A percentile compares a stretch with the other conserved stretches of the same genome.
These are phyloP conservation scores for Volucella inflata DNA, from an alignment of 2,888 invertebrate species.

Conservation along the genomic window DNA sequence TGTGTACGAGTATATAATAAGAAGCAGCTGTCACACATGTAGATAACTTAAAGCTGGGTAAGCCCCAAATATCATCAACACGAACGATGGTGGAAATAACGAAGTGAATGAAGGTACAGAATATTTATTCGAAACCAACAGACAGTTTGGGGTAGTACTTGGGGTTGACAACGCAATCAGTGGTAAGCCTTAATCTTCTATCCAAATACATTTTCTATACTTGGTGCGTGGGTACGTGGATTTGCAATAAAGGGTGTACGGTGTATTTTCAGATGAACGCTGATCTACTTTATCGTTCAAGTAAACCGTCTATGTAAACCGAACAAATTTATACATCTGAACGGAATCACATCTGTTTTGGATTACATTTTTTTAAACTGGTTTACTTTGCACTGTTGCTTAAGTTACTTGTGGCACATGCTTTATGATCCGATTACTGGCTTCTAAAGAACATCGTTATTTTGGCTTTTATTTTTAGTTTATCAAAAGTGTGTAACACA, in stretches of 20 bases:
- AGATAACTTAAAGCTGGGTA: constrained; percentile 22
- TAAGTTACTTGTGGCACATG: constrained; percentile 17
- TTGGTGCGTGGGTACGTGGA: constrained; percentile 7
- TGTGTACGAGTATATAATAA: constrained; percentile 37
- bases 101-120: constrained; percentile 4
- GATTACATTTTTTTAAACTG: constrained; percentile 13
- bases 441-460: constrained; percentile 50
- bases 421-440: constrained; percentile 65
- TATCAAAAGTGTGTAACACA: constrained; percentile 13
- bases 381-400: constrained; percentile 11
- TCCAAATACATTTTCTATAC: constrained; percentile 52
- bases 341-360: constrained; percentile 43
- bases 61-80: constrained; percentile 15
- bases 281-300: constrained; percentile 25
- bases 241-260: constrained; percentile 40
- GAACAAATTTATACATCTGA: constrained; percentile 39
- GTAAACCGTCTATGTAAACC: constrained; percentile 28
- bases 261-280: constrained; percentile 52
- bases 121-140: constrained; percentile 48
- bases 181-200: constrained; percentile 65
- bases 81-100: neutral
- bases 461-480: constrained; percentile 32
- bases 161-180: constrained; percentile 64
- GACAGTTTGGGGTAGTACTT: constrained; percentile 44
- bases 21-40: constrained; percentile 48